Percentiles rank a stretch among this genome's conserved stretches.
Evolutionary conservation across 2,113 vertebrate species (phyloP).

Genomic region (Platycercus adscitus): DNA sequence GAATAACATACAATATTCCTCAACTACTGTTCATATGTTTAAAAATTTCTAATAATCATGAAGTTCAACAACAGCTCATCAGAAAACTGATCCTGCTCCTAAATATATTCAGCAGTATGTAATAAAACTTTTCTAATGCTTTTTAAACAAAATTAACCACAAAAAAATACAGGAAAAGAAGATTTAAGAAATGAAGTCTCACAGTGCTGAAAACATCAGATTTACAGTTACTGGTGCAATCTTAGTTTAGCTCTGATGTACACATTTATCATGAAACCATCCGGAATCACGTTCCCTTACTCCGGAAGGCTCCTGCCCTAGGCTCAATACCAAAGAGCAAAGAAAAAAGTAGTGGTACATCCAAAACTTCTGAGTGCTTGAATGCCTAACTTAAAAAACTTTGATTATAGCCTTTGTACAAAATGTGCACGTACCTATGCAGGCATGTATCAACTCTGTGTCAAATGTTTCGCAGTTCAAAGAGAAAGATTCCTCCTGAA

Average conservation of each 20-base stretch:
- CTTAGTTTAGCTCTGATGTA: not conserved
- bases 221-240: not conserved
- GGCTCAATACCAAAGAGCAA: not conserved
- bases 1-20: not conserved
- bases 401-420: not conserved
- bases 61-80: not conserved
- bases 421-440: fast-evolving
- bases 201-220: not conserved
- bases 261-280: not conserved
- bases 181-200: not conserved
- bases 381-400: not conserved
- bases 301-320: not conserved
- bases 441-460: not conserved
- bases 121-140: not conserved
- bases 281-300: not conserved
- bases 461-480: not conserved
- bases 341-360: not conserved
- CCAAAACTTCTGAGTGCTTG: not conserved
- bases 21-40: not conserved
- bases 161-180: not conserved
- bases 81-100: not conserved
- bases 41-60: not conserved
- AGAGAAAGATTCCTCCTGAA: not conserved
- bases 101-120: not conserved
- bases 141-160: not conserved